Percentiles rank a stretch among this genome's conserved stretches.
Conservation (phyloP, 2,113 vertebrate genomes). For the Felis catus region F.catus_Fca126_mat1.0 CM031419.1:171580501-171581000, state of each 20-base stretch:
- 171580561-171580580: not conserved
- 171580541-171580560: not conserved
- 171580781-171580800: too few relatives aligned
- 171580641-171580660: not conserved
- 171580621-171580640: not conserved
- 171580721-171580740: too few relatives aligned
- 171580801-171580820: too few relatives aligned
- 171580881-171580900: not conserved
- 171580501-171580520: not conserved
- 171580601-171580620: not conserved
- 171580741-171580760: too few relatives aligned
- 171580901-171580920: not conserved
- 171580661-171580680: too few relatives aligned
- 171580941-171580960: not conserved
- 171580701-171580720: too few relatives aligned
- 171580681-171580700: too few relatives aligned
- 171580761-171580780: too few relatives aligned
- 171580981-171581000: not conserved
- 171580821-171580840: too few relatives aligned
- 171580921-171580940: not conserved
- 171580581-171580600: not conserved
- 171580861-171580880: not conserved
- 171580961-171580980: not conserved
- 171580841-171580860: too few relatives aligned
- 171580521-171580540: not conserved